Evolutionary conservation across 2,797 vertebrate species (phyloP), one percentile per base, ranked within the genome.

Genomic region (Pangasius sanitwongsei): DNA sequence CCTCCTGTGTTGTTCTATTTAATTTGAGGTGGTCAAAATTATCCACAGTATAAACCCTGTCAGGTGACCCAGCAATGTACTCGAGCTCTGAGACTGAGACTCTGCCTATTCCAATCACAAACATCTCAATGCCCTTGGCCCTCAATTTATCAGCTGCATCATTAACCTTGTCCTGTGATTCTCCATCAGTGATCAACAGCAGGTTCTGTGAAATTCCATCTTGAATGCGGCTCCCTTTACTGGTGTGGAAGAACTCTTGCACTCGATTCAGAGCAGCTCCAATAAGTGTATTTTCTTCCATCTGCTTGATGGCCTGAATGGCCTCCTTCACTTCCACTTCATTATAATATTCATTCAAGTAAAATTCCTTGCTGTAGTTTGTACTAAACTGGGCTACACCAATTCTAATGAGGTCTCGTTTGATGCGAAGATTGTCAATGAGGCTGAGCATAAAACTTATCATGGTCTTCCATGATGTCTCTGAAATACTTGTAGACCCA

Each of bases 381-480:
- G 28, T 13, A 90, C 95, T 97, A 91, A 97, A 98, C 92, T 97
- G 96, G 25, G 97, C 96, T 3, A 97, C 92, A 37, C 96, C 97
- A 1, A 97, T 93, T 3, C 84, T 94, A 44, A 96, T 93, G 1
- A 92, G 85, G 2, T 95, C 91, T 53, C 92, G 0, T 31, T 92
- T 83, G 61, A 97, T 93, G 6, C 90, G 90, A 82, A 97, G 97
- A 23, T 87, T 94, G 44, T 91, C 91, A 18, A 96, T 90, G 7
- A 97, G 77, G 0, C 92, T 91, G 23, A 90, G 91, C 72, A 96
- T 94, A 86, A 98, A 98, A 0, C 48, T 90, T 91, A 97, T 97
- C 94, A 97, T 96, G 77, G 77, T 87, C 20, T 1, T 20, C 91
- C 97, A 98, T 81, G 97, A 92, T 0, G 0, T 0, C 0, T 2